phyloP scores from a whole-genome alignment of 2,797 vertebrate genomes.

The Ctenochaetus hawaiiensis region DNA sequence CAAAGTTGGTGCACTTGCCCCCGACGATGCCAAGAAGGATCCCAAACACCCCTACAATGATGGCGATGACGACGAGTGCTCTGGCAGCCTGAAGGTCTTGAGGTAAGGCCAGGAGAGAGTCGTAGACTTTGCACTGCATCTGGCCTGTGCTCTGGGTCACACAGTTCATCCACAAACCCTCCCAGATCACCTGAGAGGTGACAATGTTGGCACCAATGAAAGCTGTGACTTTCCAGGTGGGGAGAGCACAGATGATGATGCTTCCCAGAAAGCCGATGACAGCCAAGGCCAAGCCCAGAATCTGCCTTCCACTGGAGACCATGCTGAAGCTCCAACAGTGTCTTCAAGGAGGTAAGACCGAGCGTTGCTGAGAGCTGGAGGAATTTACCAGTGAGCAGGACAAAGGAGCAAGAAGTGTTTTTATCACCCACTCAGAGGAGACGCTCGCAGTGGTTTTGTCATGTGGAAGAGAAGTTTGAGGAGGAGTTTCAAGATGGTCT shows the following conservation, averaged over 20 bases:
- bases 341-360: background rate
- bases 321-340: constrained; percentile 73
- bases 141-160: constrained; percentile 93
- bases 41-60: constrained; percentile 83
- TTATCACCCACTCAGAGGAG: background rate
- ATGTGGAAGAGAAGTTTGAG: constrained; percentile 7
- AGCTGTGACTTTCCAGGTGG: constrained; percentile 91
- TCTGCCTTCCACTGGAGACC: constrained; percentile 88
- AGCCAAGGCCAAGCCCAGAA: constrained; percentile 88
- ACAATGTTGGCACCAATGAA: constrained; percentile 93
- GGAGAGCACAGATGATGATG: constrained; percentile 89
- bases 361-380: background rate
- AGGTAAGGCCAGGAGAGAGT: constrained; percentile 89
- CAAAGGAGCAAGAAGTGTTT: background rate
- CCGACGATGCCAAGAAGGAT: constrained; percentile 84
- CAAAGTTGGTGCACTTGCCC: constrained; percentile 91
- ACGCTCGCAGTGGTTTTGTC: background rate
- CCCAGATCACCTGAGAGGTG: constrained; percentile 90
- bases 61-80: constrained; percentile 85
- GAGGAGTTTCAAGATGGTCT: constrained; percentile 43
- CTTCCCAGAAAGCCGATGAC: constrained; percentile 88
- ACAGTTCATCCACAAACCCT: constrained; percentile 95
- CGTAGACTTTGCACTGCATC: constrained; percentile 93
- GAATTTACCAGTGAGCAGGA: constrained; percentile 2
- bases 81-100: constrained; percentile 92